These are phyloP conservation scores for Rhagologus leucostigma DNA, from an alignment of 2,113 vertebrate genomes.

Conservation along the genomic window DNA sequence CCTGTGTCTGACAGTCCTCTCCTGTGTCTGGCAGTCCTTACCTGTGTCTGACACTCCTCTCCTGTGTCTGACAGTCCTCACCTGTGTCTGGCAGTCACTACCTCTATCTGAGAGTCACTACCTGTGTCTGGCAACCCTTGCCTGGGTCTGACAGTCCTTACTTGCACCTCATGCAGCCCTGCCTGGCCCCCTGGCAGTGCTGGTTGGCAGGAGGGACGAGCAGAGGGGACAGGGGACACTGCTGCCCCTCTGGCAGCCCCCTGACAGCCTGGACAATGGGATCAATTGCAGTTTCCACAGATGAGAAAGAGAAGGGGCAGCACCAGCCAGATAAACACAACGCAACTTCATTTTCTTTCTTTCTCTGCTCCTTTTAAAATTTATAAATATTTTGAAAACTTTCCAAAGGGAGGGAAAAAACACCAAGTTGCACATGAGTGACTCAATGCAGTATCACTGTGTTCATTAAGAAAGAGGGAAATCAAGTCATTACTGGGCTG, in stretches of 20 bases:
- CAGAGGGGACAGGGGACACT: background rate
- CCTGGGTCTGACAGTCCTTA: background rate
- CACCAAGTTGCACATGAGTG: constrained; percentile 25
- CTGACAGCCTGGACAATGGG: accelerated
- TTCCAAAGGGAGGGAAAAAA: constrained; percentile 41
- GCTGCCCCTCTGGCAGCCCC: background rate
- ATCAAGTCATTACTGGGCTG: constrained; percentile 45
- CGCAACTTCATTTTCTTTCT: constrained; percentile 40
- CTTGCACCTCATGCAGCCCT: background rate
- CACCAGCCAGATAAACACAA: background rate
- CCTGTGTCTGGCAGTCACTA: background rate
- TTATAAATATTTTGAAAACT: constrained; percentile 68
- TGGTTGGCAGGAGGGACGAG: background rate
- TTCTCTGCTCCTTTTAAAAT: constrained; percentile 2
- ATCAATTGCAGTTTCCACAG: background rate
- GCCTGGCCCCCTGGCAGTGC: background rate
- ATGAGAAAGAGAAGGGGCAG: background rate
- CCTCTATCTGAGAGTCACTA: no score
- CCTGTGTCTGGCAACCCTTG: background rate
- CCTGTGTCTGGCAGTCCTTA: background rate
- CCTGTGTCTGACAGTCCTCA: background rate
- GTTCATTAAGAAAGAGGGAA: constrained; percentile 46
- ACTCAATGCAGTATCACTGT: constrained; percentile 22
- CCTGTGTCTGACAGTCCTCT: background rate
- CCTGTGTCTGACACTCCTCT: background rate